Conservation (phyloP, 1,140 invertebrate species). For the Dryas iulia region DNA sequence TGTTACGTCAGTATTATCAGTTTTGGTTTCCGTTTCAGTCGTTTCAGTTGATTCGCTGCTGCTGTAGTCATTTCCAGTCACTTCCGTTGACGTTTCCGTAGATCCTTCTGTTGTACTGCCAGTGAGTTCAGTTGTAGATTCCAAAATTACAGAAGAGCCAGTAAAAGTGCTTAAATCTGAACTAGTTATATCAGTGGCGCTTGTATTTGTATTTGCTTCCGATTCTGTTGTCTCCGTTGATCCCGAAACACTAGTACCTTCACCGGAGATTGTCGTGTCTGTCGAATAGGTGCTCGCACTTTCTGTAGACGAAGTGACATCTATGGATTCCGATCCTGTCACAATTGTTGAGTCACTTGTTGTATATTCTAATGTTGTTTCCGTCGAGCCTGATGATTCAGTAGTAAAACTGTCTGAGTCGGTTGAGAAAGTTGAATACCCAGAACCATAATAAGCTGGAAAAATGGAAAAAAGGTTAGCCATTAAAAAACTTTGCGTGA, state of each 20-base stretch:
- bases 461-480: neutral
- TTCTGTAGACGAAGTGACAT: conserved; percentile 18
- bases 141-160: conserved; percentile 8
- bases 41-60: conserved; percentile 2
- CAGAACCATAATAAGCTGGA: neutral
- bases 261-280: neutral
- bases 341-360: neutral
- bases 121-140: no score
- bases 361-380: neutral
- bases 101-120: no score
- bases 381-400: neutral
- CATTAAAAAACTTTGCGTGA: no score
- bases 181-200: conserved; percentile 13
- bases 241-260: conserved; percentile 10
- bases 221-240: conserved; percentile 27
- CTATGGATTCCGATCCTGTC: conserved; percentile 17
- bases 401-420: neutral
- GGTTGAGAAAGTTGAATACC: neutral
- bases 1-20: conserved; percentile 12
- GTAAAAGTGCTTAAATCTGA: conserved; percentile 16
- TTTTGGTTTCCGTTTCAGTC: conserved; percentile 25
- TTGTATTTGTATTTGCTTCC: neutral
- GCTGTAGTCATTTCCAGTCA: no score
- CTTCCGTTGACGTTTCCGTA: no score
- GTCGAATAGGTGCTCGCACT: conserved; percentile 10